Evolutionary conservation across 1,140 invertebrate genomes (phyloP).

Genomic region (Coelopa frigida): DNA sequence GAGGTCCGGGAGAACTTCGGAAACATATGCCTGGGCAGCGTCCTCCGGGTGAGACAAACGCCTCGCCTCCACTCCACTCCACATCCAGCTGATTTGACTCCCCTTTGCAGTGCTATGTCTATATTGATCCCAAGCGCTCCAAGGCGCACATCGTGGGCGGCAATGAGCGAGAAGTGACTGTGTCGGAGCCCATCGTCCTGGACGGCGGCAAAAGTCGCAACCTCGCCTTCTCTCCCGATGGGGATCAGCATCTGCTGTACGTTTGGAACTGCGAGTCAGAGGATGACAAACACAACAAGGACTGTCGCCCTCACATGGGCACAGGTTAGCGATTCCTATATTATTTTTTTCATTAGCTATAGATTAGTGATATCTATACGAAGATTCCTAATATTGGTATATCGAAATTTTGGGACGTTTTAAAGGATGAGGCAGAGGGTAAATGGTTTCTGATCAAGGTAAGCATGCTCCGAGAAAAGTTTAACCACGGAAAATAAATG

Average conservation of each 20-base stretch:
- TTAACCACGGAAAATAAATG: too few species aligned
- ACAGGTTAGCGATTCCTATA: too few species aligned
- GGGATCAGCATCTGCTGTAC: background rate
- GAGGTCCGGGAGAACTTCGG: background rate
- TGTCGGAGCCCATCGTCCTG: constrained; percentile 1
- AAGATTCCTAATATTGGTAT: too few species aligned
- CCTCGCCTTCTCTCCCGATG: constrained; percentile 6
- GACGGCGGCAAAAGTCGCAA: constrained; percentile 11
- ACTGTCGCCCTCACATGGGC: constrained; percentile 6
- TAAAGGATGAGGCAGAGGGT: too few species aligned
- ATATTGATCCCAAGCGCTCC: constrained; percentile 9
- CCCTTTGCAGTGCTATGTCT: constrained; percentile 10
- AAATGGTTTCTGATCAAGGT: too few species aligned
- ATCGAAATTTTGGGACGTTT: too few species aligned
- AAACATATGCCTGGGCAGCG: background rate
- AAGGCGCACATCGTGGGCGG: constrained; percentile 8
- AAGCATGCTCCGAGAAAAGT: too few species aligned
- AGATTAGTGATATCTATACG: too few species aligned
- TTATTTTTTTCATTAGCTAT: too few species aligned
- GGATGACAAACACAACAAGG: background rate
- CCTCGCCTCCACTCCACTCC: too few species aligned
- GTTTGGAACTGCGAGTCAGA: constrained; percentile 9
- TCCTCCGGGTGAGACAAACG: background rate
- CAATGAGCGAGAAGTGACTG: constrained; percentile 4
- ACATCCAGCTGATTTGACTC: too few species aligned